phyloP scores from a whole-genome alignment of 2,888 invertebrate species.

The Eristalis tenax region DNA sequence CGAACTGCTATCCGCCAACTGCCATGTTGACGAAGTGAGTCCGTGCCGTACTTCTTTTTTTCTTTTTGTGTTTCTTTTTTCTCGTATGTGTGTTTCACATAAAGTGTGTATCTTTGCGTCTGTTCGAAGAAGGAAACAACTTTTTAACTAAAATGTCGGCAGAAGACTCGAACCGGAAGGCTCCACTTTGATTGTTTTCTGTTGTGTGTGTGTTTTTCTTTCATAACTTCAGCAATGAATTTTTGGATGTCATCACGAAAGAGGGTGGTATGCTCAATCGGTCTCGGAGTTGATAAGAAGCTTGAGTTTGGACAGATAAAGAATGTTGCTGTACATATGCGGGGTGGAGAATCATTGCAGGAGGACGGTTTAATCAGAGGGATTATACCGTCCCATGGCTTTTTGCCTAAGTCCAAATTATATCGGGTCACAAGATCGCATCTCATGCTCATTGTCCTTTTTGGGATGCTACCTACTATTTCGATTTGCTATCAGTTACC shows the following conservation, averaged over 20 bases:
- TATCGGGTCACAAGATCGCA: too few relatives aligned
- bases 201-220: constrained; percentile 33
- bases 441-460: too few relatives aligned
- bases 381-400: too few relatives aligned
- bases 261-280: neutral
- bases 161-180: constrained; percentile 64
- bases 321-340: neutral
- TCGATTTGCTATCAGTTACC: too few relatives aligned
- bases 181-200: constrained; percentile 60
- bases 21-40: constrained; percentile 72
- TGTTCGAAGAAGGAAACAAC: constrained; percentile 66
- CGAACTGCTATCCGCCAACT: constrained; percentile 72
- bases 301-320: neutral
- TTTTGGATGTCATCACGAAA: constrained; percentile 27
- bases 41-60: constrained; percentile 18
- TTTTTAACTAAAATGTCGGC: constrained; percentile 69
- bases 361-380: too few relatives aligned
- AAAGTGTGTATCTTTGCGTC: constrained; percentile 57
- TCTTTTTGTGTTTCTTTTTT: neutral
- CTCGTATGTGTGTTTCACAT: neutral
- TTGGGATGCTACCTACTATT: too few relatives aligned
- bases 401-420: too few relatives aligned
- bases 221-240: constrained; percentile 41
- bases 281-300: neutral
- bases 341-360: neutral